These are phyloP conservation scores for Pteropus rufus DNA, from an alignment of 2,797 vertebrate genomes.

Conservation along the genomic window DNA sequence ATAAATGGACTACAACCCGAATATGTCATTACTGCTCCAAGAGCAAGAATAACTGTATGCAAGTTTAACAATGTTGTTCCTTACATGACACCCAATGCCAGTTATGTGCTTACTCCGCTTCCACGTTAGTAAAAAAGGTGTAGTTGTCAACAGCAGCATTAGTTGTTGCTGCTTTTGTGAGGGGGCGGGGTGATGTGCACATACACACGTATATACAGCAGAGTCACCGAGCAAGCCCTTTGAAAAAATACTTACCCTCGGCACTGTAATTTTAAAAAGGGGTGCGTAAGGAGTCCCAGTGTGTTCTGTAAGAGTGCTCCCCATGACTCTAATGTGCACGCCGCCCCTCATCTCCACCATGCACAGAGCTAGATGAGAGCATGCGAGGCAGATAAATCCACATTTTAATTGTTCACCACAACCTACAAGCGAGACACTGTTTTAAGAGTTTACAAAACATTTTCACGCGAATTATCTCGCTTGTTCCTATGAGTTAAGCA, in stretches of 20 bases:
- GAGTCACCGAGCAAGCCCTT: not conserved
- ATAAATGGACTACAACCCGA: not conserved
- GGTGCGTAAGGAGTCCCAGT: not conserved
- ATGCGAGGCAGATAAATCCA: not conserved
- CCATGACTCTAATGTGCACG: not conserved
- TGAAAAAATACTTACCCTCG: not conserved
- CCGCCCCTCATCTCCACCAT: not conserved
- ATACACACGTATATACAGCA: too few relatives aligned
- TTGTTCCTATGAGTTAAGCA: not conserved
- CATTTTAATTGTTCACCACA: not conserved
- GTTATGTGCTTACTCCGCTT: not conserved
- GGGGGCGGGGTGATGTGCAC: too few relatives aligned
- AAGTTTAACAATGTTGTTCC: too few relatives aligned
- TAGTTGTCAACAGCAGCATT: not conserved
- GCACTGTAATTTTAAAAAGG: not conserved
- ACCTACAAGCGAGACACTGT: not conserved
- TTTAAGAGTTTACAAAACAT: conserved; percentile 1
- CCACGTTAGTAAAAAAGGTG: not conserved
- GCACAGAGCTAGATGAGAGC: not conserved
- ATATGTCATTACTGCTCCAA: not conserved
- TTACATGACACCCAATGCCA: too few relatives aligned
- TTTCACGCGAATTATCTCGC: not conserved
- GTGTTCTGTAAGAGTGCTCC: not conserved
- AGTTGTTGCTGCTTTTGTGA: not conserved
- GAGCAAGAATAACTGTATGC: too few relatives aligned